phyloP scores from a whole-genome alignment of 2,888 invertebrate genomes.

The Ochropleura leucogaster region DNA sequence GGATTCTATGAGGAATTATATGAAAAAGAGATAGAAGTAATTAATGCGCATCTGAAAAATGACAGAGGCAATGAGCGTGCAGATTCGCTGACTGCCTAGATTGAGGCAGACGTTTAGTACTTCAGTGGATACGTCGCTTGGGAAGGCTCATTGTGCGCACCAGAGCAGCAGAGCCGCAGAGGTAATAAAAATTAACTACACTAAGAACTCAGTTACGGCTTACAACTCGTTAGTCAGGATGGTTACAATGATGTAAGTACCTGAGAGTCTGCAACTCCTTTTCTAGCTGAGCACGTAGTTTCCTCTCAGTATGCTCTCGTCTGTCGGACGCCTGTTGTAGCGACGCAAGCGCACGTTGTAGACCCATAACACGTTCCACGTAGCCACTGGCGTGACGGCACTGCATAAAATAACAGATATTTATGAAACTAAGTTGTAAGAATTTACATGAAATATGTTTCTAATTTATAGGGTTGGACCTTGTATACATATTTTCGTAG shows the following conservation, averaged over 20 bases:
- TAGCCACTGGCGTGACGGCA: constrained; percentile 96
- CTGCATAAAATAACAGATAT: constrained; percentile 79
- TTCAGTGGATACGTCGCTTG: neutral
- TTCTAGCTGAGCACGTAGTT: constrained; percentile 95
- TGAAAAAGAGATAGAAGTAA: no score
- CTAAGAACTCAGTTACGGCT: neutral
- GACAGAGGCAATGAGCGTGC: neutral
- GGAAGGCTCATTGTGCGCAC: neutral
- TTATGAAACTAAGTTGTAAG: neutral
- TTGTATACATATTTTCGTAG: neutral
- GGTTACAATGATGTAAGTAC: no score
- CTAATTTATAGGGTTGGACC: neutral
- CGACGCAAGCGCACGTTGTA: constrained; percentile 95
- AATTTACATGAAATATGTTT: neutral
- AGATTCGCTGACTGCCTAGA: neutral
- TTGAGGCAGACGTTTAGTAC: neutral
- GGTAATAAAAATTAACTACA: neutral
- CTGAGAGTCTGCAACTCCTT: constrained; percentile 94
- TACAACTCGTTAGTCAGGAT: neutral
- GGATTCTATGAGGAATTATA: no score
- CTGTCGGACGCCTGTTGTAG: constrained; percentile 96
- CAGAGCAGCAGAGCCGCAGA: neutral
- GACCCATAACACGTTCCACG: constrained; percentile 95
- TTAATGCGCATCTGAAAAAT: no score
- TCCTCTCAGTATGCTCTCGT: constrained; percentile 96